These are phyloP conservation scores for Thereva unica DNA, from an alignment of 2,888 invertebrate species.

Conservation along the genomic window DNA sequence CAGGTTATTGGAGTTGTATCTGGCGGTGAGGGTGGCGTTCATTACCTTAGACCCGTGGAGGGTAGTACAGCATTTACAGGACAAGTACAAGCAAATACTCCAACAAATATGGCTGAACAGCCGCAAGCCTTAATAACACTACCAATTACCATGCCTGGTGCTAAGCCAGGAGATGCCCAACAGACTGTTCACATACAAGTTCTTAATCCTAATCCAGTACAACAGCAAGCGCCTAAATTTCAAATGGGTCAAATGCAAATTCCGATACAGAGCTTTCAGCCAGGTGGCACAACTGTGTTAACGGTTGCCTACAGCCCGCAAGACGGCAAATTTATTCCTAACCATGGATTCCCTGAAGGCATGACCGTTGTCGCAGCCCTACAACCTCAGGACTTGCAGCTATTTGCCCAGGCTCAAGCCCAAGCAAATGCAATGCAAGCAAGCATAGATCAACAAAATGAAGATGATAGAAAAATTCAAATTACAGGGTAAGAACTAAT, in stretches of 20 bases:
- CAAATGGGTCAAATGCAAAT: conserved; percentile 74
- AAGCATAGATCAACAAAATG: conserved; percentile 23
- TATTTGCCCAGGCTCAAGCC: conserved; percentile 59
- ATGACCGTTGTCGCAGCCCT: conserved; percentile 71
- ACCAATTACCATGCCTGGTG: conserved; percentile 76
- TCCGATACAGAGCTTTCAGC: conserved; percentile 75
- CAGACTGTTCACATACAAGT: conserved; percentile 81
- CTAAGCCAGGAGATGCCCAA: conserved; percentile 75
- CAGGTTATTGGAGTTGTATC: conserved; percentile 72
- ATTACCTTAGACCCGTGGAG: conserved; percentile 71
- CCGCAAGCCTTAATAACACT: conserved; percentile 73
- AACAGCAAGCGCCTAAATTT: conserved; percentile 63
- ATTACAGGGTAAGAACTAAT: neutral
- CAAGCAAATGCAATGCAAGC: conserved; percentile 46
- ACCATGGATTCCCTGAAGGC: conserved; percentile 60
- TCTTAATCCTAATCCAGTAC: conserved; percentile 64
- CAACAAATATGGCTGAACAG: conserved; percentile 45
- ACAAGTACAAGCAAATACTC: conserved; percentile 45
- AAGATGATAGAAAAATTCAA: conserved; percentile 37
- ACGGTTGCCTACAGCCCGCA: conserved; percentile 75
- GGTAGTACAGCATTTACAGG: conserved; percentile 55
- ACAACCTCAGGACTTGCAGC: conserved; percentile 71
- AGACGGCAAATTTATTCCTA: conserved; percentile 65
- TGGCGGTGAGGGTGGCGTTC: conserved; percentile 73
- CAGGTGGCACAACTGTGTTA: conserved; percentile 70